Percentiles rank a stretch among this genome's conserved stretches.
Evolutionary conservation across 2,797 vertebrate genomes (phyloP).

Genomic region (Neosilurus mollespiculum): DNA sequence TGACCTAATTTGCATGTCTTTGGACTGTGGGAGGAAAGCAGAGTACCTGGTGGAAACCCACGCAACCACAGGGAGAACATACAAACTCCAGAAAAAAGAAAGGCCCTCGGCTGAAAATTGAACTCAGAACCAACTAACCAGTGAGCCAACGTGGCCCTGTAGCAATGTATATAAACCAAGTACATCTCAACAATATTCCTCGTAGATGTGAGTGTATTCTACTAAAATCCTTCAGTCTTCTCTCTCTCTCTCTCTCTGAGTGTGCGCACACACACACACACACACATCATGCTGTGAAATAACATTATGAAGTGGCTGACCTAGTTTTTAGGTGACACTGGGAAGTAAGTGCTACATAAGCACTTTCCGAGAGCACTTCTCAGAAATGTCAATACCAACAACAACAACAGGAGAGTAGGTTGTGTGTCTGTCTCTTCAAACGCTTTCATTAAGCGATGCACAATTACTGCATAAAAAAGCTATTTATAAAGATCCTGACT

Average conservation of each 20-base stretch:
- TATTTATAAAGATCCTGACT: constrained; percentile 26
- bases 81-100: too few relatives aligned
- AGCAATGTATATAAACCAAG: too few relatives aligned
- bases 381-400: constrained; percentile 32
- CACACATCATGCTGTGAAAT: background rate
- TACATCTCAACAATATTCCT: background rate
- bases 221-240: background rate
- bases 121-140: too few relatives aligned
- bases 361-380: constrained; percentile 24
- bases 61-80: too few relatives aligned
- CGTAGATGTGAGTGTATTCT: background rate
- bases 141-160: too few relatives aligned
- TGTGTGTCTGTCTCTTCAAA: constrained; percentile 23
- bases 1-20: too few relatives aligned
- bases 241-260: background rate
- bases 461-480: background rate
- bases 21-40: too few relatives aligned
- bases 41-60: too few relatives aligned
- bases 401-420: constrained; percentile 15
- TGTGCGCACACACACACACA: background rate
- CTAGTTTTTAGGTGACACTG: background rate
- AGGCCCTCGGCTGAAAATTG: too few relatives aligned
- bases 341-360: constrained; percentile 16
- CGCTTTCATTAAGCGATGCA: background rate
- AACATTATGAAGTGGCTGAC: background rate